These are phyloP conservation scores for Melinaea marsaeus DNA, from an alignment of 2,888 invertebrate genomes.

Conservation along the genomic window DNA sequence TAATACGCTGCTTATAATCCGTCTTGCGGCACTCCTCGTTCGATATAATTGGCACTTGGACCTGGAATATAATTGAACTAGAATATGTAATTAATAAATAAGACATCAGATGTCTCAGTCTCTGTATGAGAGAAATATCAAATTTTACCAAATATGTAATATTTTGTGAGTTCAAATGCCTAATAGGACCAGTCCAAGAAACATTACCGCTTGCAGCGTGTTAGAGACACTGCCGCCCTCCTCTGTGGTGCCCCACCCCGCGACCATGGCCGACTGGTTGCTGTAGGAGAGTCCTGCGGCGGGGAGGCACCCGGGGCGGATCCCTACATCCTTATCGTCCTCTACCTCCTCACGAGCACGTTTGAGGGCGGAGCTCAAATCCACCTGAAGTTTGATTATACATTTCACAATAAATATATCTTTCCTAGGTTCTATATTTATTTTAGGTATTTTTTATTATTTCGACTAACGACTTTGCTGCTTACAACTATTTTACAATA, in stretches of 20 bases:
- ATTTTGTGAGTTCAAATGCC: background rate
- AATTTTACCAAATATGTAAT: conserved; percentile 22
- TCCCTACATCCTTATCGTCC: conserved; percentile 51
- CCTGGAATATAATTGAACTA: conserved; percentile 42
- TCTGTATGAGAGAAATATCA: background rate
- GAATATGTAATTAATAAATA: too few relatives aligned
- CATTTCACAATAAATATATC: background rate
- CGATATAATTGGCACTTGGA: conserved; percentile 68
- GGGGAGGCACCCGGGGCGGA: conserved; percentile 89
- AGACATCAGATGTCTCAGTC: too few relatives aligned
- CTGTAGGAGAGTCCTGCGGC: conserved; percentile 75
- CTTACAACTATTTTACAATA: too few relatives aligned
- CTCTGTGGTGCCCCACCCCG: conserved; percentile 88
- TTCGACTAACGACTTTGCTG: too few relatives aligned
- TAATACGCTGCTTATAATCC: conserved; percentile 83
- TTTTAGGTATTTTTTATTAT: too few relatives aligned
- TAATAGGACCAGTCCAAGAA: too few relatives aligned
- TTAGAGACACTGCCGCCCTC: conserved; percentile 84
- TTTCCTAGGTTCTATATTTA: too few relatives aligned
- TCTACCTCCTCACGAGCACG: conserved; percentile 35
- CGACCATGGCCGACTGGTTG: conserved; percentile 78
- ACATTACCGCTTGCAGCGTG: conserved; percentile 83
- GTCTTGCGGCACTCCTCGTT: conserved; percentile 80
- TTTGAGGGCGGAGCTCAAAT: conserved; percentile 61
- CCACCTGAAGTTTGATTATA: conserved; percentile 47